Percentiles rank a stretch among this genome's conserved stretches.
Conservation (phyloP, 92 coral and sea anemone genomes). For the Epizoanthus rinbou region DNA sequence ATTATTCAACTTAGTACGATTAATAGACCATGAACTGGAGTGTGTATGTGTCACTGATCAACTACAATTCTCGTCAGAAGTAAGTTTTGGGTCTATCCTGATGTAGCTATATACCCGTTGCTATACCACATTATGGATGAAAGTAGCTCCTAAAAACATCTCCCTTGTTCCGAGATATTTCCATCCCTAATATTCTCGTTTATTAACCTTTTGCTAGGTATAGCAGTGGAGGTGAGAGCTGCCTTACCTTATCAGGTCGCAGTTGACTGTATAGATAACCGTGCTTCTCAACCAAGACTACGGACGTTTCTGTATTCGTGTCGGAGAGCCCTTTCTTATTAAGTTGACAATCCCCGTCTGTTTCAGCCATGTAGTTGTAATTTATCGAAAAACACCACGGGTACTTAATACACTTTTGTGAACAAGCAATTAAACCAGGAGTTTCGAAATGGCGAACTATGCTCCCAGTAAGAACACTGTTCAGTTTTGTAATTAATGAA, state of each 20-base stretch:
- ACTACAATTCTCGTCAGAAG: too few relatives aligned
- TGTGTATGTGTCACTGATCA: too few relatives aligned
- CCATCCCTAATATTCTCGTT: not conserved
- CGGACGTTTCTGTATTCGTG: not conserved
- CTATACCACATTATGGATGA: too few relatives aligned
- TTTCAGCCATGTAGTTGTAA: slow-evolving; percentile 18
- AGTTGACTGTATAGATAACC: slow-evolving; percentile 30
- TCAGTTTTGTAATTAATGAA: slow-evolving; percentile 5
- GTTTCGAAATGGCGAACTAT: not conserved
- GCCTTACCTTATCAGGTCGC: slow-evolving; percentile 9
- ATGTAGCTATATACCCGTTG: too few relatives aligned
- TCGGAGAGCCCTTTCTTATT: slow-evolving; percentile 3
- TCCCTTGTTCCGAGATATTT: not conserved
- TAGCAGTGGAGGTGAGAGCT: not conserved
- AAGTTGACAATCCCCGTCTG: slow-evolving; percentile 19
- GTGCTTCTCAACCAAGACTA: not conserved
- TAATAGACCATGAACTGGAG: too few relatives aligned
- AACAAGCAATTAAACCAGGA: slow-evolving; percentile 19
- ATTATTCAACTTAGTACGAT: too few relatives aligned
- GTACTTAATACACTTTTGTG: slow-evolving; percentile 4
- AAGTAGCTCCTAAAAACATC: not conserved
- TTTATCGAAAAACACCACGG: slow-evolving; percentile 29
- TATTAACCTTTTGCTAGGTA: too few relatives aligned
- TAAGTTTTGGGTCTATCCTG: too few relatives aligned
- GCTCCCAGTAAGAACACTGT: slow-evolving; percentile 1